phyloP scores from a whole-genome alignment of 2,113 vertebrate genomes.

The Misgurnus anguillicaudatus region DNA sequence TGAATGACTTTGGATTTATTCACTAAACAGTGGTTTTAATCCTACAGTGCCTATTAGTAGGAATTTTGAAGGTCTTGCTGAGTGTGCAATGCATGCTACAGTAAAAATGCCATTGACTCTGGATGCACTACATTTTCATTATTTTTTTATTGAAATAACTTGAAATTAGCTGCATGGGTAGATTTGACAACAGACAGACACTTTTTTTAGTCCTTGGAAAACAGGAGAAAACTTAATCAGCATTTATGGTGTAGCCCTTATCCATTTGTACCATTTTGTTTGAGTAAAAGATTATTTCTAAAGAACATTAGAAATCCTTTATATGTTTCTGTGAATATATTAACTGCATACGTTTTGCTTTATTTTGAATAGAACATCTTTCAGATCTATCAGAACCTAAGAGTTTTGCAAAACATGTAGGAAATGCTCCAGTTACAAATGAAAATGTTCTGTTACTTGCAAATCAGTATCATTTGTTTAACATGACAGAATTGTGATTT shows the following conservation, averaged over 20 bases:
- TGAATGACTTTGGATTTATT: constrained; percentile 24
- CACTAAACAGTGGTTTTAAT: constrained; percentile 6
- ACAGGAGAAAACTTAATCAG: neutral
- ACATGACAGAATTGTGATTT: too few relatives aligned
- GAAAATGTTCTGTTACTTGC: neutral
- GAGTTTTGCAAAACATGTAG: neutral
- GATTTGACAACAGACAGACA: neutral
- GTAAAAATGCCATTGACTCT: neutral
- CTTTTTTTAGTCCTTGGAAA: neutral
- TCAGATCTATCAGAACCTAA: neutral
- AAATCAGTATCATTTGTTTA: constrained; percentile 25
- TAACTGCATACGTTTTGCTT: neutral
- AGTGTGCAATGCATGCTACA: neutral
- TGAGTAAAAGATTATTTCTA: too few relatives aligned
- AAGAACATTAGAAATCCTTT: too few relatives aligned
- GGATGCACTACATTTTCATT: neutral
- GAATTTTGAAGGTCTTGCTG: neutral
- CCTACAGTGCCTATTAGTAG: constrained; percentile 4
- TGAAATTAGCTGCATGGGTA: neutral
- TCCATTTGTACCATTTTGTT: neutral
- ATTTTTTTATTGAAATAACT: neutral
- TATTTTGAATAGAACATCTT: neutral
- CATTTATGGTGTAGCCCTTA: neutral
- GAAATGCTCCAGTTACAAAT: neutral
- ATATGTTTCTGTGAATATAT: too few relatives aligned